phyloP scores from a whole-genome alignment of 2,797 vertebrate species.

The Okamejei kenojei region DNA sequence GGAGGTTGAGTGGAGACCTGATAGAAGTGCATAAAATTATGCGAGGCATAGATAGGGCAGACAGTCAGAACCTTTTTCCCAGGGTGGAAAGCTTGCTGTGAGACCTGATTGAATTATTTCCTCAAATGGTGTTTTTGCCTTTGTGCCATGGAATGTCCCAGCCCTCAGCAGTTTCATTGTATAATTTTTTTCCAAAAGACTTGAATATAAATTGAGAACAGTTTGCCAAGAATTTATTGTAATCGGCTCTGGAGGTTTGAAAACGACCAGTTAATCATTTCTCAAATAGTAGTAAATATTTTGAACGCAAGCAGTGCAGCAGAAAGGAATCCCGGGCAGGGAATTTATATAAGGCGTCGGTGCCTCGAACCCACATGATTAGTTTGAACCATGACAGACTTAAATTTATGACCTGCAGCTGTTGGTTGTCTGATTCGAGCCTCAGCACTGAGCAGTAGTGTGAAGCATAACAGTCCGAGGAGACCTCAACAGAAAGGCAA shows the following conservation, averaged over 20 bases:
- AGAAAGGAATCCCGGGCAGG: constrained; percentile 34
- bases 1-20: too few species aligned
- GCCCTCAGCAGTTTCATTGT: background rate
- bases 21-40: too few species aligned
- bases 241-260: constrained; percentile 23
- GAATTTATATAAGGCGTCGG: constrained; percentile 44
- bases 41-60: too few species aligned
- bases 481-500: constrained; percentile 45
- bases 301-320: constrained; percentile 24
- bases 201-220: background rate
- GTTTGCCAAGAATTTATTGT: constrained; percentile 24
- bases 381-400: constrained; percentile 47
- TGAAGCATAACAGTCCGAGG: constrained; percentile 47
- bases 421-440: constrained; percentile 65
- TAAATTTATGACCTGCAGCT: constrained; percentile 71
- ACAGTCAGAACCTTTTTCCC: too few species aligned
- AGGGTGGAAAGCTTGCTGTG: background rate
- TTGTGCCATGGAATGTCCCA: background rate
- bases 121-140: background rate
- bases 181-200: background rate
- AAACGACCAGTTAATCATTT: constrained; percentile 26
- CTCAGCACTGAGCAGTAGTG: constrained; percentile 50
- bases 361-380: constrained; percentile 51
- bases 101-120: background rate
- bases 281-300: constrained; percentile 28